Evolutionary conservation across 2,888 invertebrate genomes (phyloP).

Genomic region (Dermolepida albohirtum): DNA sequence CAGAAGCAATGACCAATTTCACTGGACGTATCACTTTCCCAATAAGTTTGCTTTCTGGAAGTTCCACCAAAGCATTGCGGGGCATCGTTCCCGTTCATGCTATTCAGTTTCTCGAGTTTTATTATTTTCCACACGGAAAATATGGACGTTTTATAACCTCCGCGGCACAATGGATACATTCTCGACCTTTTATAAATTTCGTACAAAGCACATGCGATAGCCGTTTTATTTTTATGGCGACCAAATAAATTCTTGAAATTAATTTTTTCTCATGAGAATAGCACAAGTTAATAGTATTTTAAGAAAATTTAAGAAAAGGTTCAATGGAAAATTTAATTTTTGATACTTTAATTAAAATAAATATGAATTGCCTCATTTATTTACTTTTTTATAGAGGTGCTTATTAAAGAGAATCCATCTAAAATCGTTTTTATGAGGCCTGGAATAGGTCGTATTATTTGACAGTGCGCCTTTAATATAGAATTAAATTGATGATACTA

Average conservation of each 20-base stretch:
- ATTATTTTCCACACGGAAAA: conserved; percentile 58
- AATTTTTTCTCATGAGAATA: conserved; percentile 20
- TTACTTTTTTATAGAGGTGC: too few relatives aligned
- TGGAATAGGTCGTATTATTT: too few relatives aligned
- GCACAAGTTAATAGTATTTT: neutral
- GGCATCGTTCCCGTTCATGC: neutral
- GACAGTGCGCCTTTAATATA: too few relatives aligned
- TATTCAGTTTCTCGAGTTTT: conserved; percentile 45
- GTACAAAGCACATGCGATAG: conserved; percentile 23
- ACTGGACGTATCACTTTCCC: conserved; percentile 2
- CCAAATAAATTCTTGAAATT: conserved; percentile 34
- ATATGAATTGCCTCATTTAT: too few relatives aligned
- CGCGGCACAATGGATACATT: conserved; percentile 26
- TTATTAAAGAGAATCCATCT: too few relatives aligned
- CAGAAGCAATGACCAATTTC: neutral
- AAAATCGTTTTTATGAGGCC: too few relatives aligned
- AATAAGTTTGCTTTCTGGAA: conserved; percentile 2
- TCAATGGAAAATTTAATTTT: too few relatives aligned
- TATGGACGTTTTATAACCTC: conserved; percentile 46
- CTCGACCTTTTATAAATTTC: conserved; percentile 34
- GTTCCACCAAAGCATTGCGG: neutral
- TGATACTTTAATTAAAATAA: too few relatives aligned
- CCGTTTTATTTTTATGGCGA: conserved; percentile 25
- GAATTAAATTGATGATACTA: too few relatives aligned
- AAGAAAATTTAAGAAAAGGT: too few relatives aligned